These are phyloP conservation scores for Chromis chromis DNA, from an alignment of 2,797 vertebrate species.

Conservation along the genomic window DNA sequence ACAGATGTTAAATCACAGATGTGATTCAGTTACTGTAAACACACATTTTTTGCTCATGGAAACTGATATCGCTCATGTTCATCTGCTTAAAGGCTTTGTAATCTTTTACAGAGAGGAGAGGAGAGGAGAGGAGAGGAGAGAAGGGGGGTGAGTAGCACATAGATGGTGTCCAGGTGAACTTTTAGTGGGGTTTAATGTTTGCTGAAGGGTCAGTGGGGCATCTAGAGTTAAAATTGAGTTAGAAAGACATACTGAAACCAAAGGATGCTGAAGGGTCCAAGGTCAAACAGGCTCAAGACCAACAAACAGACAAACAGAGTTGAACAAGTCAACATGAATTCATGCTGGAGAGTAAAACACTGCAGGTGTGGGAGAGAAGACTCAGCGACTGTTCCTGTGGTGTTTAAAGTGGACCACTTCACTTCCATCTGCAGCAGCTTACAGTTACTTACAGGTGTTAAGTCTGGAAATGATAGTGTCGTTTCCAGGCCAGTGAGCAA, in stretches of 20 bases:
- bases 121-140: background rate
- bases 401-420: conserved; percentile 36
- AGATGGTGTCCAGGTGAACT: conserved; percentile 1
- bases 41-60: conserved; percentile 47
- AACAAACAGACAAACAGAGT: conserved; percentile 3
- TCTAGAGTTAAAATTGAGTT: conserved; percentile 33
- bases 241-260: conserved; percentile 26
- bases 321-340: conserved; percentile 10
- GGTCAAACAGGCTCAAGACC: background rate
- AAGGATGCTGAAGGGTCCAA: conserved; percentile 43
- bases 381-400: conserved; percentile 8
- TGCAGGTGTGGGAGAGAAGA: conserved; percentile 11
- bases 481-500: conserved; percentile 53
- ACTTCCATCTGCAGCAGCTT: conserved; percentile 53
- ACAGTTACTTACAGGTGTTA: conserved; percentile 58
- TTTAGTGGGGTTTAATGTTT: conserved; percentile 22
- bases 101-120: conserved; percentile 1
- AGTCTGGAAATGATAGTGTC: conserved; percentile 49
- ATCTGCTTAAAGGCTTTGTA: conserved; percentile 38
- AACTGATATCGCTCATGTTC: conserved; percentile 43
- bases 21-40: conserved; percentile 56
- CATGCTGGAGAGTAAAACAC: background rate
- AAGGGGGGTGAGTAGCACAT: background rate
- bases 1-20: conserved; percentile 66
- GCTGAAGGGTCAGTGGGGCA: conserved; percentile 38